Conservation (phyloP, 2,888 invertebrate genomes). For the Caenorhabditis sp. region DNA sequence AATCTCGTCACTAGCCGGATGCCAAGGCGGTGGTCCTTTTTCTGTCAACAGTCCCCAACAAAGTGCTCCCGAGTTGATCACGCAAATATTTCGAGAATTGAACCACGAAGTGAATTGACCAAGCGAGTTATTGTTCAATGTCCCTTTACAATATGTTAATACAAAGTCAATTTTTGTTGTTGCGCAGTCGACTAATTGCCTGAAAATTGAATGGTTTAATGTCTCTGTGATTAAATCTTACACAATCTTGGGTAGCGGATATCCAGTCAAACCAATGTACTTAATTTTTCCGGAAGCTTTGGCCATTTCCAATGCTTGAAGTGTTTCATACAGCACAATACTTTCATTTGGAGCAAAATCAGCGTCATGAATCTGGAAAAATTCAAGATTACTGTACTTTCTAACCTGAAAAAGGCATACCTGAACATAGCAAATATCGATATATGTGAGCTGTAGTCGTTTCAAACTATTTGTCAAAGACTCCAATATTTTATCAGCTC, state of each 20-base stretch:
- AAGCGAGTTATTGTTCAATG: conserved; percentile 82
- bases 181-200: conserved; percentile 72
- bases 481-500: conserved; percentile 79
- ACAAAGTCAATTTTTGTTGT: conserved; percentile 78
- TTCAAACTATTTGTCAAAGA: conserved; percentile 82
- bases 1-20: conserved; percentile 79
- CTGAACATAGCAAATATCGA: conserved; percentile 83
- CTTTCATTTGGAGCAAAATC: conserved; percentile 84
- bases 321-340: conserved; percentile 83
- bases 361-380: conserved; percentile 86
- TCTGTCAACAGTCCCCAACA: conserved; percentile 85
- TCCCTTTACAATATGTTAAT: conserved; percentile 82
- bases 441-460: conserved; percentile 81
- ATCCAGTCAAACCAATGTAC: conserved; percentile 84
- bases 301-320: conserved; percentile 80
- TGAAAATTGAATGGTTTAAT: conserved; percentile 13
- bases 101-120: conserved; percentile 81
- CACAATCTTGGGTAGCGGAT: conserved; percentile 81
- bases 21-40: conserved; percentile 82
- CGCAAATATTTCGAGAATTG: conserved; percentile 79
- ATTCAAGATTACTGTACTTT: background rate
- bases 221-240: too few relatives aligned
- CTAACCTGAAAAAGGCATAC: conserved; percentile 73
- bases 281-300: conserved; percentile 79
- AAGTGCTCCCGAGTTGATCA: conserved; percentile 84